Percentiles rank a stretch among this genome's conserved stretches.
These are phyloP conservation scores for Crambe crambe DNA, from an alignment of 37 sponge, comb jelly and placozoan genomes.

Conservation along the genomic window DNA sequence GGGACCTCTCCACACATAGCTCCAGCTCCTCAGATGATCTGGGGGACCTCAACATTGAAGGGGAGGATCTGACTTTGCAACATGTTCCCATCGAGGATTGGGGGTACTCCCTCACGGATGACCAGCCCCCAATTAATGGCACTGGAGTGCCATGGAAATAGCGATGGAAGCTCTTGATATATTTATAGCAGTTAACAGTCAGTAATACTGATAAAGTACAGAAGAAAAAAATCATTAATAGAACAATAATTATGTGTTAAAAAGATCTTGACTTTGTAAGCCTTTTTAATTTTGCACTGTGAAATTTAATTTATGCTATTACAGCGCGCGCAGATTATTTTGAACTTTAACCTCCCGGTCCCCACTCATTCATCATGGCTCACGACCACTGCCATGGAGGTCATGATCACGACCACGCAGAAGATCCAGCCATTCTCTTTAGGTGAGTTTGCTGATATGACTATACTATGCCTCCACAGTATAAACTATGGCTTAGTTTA, in stretches of 20 bases:
- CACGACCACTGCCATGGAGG: conserved; percentile 33
- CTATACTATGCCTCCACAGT: neutral
- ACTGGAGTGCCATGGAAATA: neutral
- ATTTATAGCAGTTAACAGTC: too few species aligned
- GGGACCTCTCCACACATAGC: conserved; percentile 7
- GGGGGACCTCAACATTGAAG: conserved; percentile 27
- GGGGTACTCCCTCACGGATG: conserved; percentile 31
- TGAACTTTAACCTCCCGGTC: too few species aligned
- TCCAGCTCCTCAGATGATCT: conserved; percentile 23
- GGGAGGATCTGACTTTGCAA: conserved; percentile 31
- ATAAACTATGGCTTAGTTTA: conserved; percentile 31
- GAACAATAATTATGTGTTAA: too few species aligned
- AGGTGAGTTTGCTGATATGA: neutral
- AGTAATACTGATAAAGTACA: too few species aligned
- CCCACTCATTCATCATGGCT: too few species aligned
- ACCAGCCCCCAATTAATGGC: neutral
- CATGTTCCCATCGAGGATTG: conserved; percentile 45
- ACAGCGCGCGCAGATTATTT: too few species aligned
- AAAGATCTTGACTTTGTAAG: too few species aligned
- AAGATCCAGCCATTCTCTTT: conserved; percentile 57
- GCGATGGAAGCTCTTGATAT: neutral
- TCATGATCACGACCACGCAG: conserved; percentile 41
- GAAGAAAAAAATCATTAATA: too few species aligned
- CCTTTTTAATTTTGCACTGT: too few species aligned
- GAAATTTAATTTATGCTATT: too few species aligned